A percentile compares a stretch with the other conserved stretches of the same genome.
Conservation (phyloP, 2,888 invertebrate species). For the Andrena minutula region DNA sequence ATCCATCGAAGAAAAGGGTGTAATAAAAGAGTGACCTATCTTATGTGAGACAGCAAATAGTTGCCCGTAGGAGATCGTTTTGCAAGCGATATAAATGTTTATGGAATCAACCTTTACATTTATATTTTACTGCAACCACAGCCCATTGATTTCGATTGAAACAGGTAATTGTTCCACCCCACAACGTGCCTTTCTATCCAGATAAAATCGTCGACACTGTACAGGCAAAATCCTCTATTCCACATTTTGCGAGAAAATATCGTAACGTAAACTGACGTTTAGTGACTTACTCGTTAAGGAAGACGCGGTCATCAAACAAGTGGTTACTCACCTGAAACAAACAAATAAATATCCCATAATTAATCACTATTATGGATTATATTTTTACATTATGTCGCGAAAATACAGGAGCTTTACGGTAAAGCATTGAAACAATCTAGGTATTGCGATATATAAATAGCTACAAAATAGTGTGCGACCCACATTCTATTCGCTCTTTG, state of each 20-base stretch:
- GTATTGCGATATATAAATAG: too few relatives aligned
- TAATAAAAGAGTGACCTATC: background rate
- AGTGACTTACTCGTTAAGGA: slow-evolving; percentile 53
- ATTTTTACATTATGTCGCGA: background rate
- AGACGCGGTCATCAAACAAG: background rate
- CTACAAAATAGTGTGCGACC: too few relatives aligned
- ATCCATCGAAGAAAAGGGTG: background rate
- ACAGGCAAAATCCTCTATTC: background rate
- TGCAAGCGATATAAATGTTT: too few relatives aligned
- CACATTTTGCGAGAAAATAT: background rate
- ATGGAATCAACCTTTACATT: background rate
- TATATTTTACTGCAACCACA: background rate
- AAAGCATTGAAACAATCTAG: too few relatives aligned
- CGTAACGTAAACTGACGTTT: background rate
- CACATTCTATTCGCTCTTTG: too few relatives aligned
- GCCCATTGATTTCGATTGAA: slow-evolving; percentile 34
- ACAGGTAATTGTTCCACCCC: slow-evolving; percentile 6
- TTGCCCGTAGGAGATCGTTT: too few relatives aligned
- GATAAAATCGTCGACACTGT: background rate
- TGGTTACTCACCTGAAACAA: slow-evolving; percentile 68
- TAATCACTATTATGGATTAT: background rate
- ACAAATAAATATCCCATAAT: slow-evolving; percentile 14
- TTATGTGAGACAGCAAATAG: background rate
- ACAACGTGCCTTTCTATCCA: background rate
- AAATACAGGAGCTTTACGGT: too few relatives aligned